Evolutionary conservation across 2,113 vertebrate genomes (phyloP).

Genomic region (Pica pica): DNA sequence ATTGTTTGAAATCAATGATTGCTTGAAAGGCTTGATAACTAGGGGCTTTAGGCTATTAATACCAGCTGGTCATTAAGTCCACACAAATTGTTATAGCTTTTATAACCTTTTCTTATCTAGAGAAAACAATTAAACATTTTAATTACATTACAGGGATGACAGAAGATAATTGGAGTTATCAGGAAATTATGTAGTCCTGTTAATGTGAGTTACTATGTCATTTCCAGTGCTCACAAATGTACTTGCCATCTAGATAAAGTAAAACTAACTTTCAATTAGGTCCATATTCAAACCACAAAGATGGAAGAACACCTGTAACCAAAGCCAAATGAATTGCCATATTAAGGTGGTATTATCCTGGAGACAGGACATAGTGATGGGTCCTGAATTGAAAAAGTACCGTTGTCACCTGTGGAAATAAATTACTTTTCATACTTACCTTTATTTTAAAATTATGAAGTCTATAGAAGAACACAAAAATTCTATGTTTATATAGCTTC

Average conservation of each 20-base stretch:
- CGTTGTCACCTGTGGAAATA: not conserved
- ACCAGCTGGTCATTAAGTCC: conserved; percentile 56
- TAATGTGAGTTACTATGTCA: conserved; percentile 52
- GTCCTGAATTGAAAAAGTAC: not conserved
- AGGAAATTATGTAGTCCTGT: conserved; percentile 39
- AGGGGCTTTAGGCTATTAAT: conserved; percentile 37
- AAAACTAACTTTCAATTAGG: not conserved
- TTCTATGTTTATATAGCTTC: not conserved
- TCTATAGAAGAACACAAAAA: not conserved
- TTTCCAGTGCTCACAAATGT: conserved; percentile 42
- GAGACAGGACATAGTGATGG: not conserved
- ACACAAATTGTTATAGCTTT: conserved; percentile 55
- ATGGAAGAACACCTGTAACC: not conserved
- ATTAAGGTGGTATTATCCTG: not conserved
- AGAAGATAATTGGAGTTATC: conserved; percentile 62
- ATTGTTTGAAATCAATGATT: conserved; percentile 36
- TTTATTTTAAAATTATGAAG: not conserved
- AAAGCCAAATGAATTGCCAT: not conserved
- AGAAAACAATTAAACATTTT: conserved; percentile 67
- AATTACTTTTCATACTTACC: not conserved
- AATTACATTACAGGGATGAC: conserved; percentile 55
- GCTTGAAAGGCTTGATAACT: conserved; percentile 26
- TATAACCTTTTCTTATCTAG: conserved; percentile 57
- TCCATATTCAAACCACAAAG: not conserved
- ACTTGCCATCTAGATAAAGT: conserved; percentile 11